Conservation (phyloP, 2,113 vertebrate genomes). For the Grammomys dolichurus region DNA sequence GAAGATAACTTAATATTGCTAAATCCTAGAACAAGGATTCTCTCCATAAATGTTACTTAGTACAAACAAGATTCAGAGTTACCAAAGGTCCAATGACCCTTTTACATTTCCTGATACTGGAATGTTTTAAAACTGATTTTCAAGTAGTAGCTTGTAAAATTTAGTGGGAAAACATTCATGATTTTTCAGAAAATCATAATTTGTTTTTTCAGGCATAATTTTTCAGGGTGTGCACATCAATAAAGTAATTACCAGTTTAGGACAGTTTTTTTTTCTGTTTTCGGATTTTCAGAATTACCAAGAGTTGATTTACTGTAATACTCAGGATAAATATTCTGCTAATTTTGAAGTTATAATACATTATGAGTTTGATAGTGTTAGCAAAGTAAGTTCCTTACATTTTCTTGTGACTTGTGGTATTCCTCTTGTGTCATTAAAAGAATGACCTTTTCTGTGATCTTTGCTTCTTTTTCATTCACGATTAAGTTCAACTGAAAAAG, state of each 20-base stretch:
- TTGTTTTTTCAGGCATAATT: slow-evolving; percentile 37
- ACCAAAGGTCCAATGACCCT: not conserved
- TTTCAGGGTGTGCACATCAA: slow-evolving; percentile 1
- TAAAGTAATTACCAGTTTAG: slow-evolving; percentile 35
- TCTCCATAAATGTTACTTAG: slow-evolving; percentile 58
- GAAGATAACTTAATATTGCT: slow-evolving; percentile 68
- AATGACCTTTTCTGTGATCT: slow-evolving; percentile 81
- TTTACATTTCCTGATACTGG: not conserved
- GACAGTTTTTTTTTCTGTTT: not conserved
- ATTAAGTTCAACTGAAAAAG: slow-evolving; percentile 76
- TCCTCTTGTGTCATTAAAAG: slow-evolving; percentile 76
- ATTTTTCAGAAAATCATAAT: slow-evolving; percentile 49
- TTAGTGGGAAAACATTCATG: slow-evolving; percentile 25
- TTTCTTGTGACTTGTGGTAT: slow-evolving; percentile 61
- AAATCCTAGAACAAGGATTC: slow-evolving; percentile 63
- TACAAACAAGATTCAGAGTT: slow-evolving; percentile 51
- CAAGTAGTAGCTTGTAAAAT: slow-evolving; percentile 46
- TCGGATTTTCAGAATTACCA: not conserved
- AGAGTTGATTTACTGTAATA: not conserved
- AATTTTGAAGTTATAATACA: slow-evolving; percentile 27
- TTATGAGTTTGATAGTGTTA: slow-evolving; percentile 31
- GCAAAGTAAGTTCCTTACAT: slow-evolving; percentile 71
- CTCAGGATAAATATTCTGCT: slow-evolving; percentile 40
- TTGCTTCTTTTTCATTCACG: slow-evolving; percentile 71
- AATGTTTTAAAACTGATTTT: slow-evolving; percentile 6